phyloP scores from a whole-genome alignment of 2,113 vertebrate genomes.

The Amblyornis subalaris region DNA sequence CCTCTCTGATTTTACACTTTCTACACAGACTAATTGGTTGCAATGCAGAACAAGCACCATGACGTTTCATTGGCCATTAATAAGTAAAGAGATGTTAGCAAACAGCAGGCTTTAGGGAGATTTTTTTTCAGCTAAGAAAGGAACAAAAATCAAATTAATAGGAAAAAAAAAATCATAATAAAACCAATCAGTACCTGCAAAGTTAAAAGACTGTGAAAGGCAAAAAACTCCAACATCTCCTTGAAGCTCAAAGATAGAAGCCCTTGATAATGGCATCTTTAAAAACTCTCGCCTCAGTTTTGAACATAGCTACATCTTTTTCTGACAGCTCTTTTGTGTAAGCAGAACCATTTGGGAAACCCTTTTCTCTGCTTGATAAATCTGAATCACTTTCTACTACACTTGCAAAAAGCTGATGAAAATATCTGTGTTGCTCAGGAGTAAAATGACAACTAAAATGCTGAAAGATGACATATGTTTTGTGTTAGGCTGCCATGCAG shows the following conservation, averaged over 20 bases:
- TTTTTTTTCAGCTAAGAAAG: background rate
- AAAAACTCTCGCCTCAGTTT: background rate
- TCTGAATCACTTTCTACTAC: background rate
- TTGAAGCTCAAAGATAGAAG: background rate
- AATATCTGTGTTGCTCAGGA: background rate
- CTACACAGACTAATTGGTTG: conserved; percentile 43
- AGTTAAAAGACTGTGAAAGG: background rate
- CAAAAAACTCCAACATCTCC: background rate
- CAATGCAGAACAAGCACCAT: conserved; percentile 8
- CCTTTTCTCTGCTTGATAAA: background rate
- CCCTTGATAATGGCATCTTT: background rate
- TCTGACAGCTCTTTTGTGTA: conserved; percentile 21
- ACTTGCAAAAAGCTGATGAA: conserved; percentile 18
- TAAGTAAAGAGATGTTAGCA: conserved; percentile 18
- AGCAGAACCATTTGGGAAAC: conserved; percentile 11
- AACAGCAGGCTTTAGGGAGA: background rate
- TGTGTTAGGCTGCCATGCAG: background rate
- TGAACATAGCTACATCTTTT: background rate
- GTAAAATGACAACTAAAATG: background rate
- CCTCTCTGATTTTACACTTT: conserved; percentile 16
- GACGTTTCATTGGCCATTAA: background rate
- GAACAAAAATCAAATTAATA: background rate
- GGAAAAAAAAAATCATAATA: background rate
- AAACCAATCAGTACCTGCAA: background rate
- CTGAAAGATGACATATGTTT: background rate